A percentile compares a stretch with the other conserved stretches of the same genome.
Evolutionary conservation across 2,113 vertebrate genomes (phyloP).

Genomic region (Nanorana parkeri): DNA sequence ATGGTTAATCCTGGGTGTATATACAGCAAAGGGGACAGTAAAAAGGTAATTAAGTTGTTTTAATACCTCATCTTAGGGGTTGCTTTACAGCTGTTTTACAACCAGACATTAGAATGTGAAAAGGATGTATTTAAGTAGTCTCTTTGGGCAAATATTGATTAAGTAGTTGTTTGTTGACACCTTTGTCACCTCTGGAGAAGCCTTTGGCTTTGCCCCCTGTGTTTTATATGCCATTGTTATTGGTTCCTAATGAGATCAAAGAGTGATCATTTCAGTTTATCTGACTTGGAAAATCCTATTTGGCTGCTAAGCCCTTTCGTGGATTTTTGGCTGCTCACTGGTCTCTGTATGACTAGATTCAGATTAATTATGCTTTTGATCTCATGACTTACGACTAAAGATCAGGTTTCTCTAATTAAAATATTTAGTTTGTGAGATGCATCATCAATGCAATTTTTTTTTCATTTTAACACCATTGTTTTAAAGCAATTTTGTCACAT

Average conservation of each 20-base stretch:
- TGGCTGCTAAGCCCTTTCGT: constrained; percentile 68
- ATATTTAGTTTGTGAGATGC: not conserved
- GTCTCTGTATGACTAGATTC: constrained; percentile 19
- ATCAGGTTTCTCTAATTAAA: not conserved
- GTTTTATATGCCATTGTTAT: constrained; percentile 88
- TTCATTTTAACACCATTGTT: no score
- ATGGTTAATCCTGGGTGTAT: constrained; percentile 62
- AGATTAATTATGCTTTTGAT: constrained; percentile 12
- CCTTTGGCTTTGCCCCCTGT: constrained; percentile 85
- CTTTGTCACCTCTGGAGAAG: constrained; percentile 86
- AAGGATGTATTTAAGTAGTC: constrained; percentile 86
- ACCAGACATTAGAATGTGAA: constrained; percentile 97
- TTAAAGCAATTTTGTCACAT: no score
- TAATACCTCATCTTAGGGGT: constrained; percentile 82
- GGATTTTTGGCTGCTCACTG: constrained; percentile 62
- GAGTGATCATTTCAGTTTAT: constrained; percentile 94
- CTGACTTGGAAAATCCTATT: constrained; percentile 90
- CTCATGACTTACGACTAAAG: not conserved
- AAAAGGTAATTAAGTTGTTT: constrained; percentile 78
- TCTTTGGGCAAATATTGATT: constrained; percentile 99
- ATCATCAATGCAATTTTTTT: no score
- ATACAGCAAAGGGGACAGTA: constrained; percentile 71
- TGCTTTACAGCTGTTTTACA: constrained; percentile 86
- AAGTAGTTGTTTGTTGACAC: constrained; percentile 96
- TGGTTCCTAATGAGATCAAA: constrained; percentile 95